Conservation (phyloP, 92 coral and sea anemone species). For the Porites rus region DNA sequence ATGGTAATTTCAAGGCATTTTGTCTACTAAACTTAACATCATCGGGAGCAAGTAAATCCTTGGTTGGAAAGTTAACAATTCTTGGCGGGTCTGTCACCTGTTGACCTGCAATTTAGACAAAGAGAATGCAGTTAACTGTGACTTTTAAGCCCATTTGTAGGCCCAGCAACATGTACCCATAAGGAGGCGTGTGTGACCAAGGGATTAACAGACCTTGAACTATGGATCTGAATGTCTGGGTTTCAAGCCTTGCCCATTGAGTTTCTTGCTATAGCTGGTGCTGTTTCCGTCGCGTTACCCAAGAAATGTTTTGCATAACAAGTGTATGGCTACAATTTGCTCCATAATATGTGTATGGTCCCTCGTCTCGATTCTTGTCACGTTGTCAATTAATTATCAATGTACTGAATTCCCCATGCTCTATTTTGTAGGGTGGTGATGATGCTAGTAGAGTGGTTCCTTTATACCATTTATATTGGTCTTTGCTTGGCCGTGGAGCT, state of each 20-base stretch:
- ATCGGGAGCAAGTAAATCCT: not conserved
- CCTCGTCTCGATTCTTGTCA: not conserved
- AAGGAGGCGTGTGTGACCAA: too few species aligned
- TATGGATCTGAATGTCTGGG: too few species aligned
- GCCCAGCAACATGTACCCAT: too few species aligned
- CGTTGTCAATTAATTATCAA: too few species aligned
- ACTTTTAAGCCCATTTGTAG: too few species aligned
- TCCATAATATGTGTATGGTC: constrained; percentile 39
- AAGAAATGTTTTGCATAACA: constrained; percentile 69
- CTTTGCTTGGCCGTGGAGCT: constrained; percentile 61
- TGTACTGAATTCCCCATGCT: too few species aligned
- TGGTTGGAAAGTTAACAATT: not conserved
- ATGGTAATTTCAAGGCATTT: constrained; percentile 12
- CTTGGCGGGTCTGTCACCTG: not conserved
- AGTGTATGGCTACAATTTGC: constrained; percentile 47
- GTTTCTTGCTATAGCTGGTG: constrained; percentile 1
- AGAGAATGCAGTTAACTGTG: too few species aligned
- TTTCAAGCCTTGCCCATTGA: too few species aligned
- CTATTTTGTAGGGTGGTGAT: not conserved
- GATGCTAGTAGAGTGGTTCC: not conserved
- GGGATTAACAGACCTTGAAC: too few species aligned
- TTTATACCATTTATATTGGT: constrained; percentile 31
- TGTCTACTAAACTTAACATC: constrained; percentile 13
- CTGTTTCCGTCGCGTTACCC: constrained; percentile 25
- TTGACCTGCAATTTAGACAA: not conserved